Evolutionary conservation across 1,140 invertebrate species (phyloP), one percentile per base, ranked within the genome.

Genomic region (Hydropsyche tenuis): DNA sequence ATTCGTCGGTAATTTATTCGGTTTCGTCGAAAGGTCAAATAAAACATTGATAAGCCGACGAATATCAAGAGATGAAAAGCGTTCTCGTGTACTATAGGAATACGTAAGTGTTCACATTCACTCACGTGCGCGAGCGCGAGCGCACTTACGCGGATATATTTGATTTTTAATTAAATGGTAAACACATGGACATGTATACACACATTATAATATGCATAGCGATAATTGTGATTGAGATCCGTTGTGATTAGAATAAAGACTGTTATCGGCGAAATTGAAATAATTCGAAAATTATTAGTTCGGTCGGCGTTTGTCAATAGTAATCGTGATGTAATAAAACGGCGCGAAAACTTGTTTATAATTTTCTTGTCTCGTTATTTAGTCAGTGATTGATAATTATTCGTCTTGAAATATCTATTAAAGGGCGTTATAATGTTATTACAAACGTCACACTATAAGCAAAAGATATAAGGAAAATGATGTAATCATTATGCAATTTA

Each of bases 401-500:
- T 53, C 16, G 20, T 53, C 48, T 7, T 53, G 48, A 53, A 53
- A 53, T 53, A 20, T 53, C 48, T 53, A 53, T 53, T 18, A 63
- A 46, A 66, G 64, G 43, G 64, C 64, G 64, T 45, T 27, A 66
- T 66, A 25, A 65, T 42, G 64, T 45, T 66, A 66, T 66, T 43
- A n/a, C 20, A 66, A 48, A 20, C 48, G 48, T 53, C 20, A 43
- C 1, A 66, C 64, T 11, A n/a, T 66, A n/a, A 12, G 64, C 20
- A 66, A 27, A 11, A 30, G 1, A 69, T 42, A 25, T 18, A 23
- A 69, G 45, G 37, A 69, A 69, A 69, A 69, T 69, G 65, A 69
- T 69, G 65, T 69, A 69, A 69, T 69, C 65, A 27, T 69, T 51
- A 51, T 69, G 65, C 65, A 69, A 69, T 69, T 69, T 69, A 27